phyloP scores from a whole-genome alignment of 2,113 vertebrate genomes.

The Pagrus major region DNA sequence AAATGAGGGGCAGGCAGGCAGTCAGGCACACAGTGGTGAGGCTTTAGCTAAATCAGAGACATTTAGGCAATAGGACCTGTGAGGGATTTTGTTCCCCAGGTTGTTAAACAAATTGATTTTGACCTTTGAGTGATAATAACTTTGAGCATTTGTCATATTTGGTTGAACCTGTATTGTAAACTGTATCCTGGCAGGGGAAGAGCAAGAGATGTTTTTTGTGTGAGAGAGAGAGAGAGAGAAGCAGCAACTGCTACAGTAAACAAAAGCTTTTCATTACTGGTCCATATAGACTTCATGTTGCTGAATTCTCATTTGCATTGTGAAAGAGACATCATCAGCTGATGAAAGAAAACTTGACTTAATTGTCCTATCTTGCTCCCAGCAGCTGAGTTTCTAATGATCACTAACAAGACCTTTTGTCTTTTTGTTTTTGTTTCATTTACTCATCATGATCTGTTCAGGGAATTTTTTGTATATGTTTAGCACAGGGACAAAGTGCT shows the following conservation, averaged over 20 bases:
- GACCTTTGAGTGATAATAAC: slow-evolving; percentile 56
- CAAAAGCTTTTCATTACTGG: neutral
- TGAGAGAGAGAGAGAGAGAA: too few species aligned
- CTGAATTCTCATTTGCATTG: neutral
- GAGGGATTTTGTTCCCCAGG: slow-evolving; percentile 58
- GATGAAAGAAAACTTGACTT: neutral
- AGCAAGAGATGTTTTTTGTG: neutral
- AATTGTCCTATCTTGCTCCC: neutral
- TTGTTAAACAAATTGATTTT: slow-evolving; percentile 74
- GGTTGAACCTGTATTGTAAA: slow-evolving; percentile 24
- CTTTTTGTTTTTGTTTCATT: neutral
- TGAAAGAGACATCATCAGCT: neutral
- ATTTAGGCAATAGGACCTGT: slow-evolving; percentile 60
- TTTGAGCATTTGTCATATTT: slow-evolving; percentile 43
- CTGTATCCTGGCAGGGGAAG: neutral
- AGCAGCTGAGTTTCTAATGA: slow-evolving; percentile 1
- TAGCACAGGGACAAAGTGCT: neutral
- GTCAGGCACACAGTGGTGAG: slow-evolving; percentile 18
- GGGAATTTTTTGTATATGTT: neutral
- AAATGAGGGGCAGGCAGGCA: slow-evolving; percentile 56
- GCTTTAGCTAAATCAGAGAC: slow-evolving; percentile 60
- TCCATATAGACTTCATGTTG: neutral
- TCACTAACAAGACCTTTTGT: neutral
- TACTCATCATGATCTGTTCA: slow-evolving; percentile 11
- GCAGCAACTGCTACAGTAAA: neutral